These are phyloP conservation scores for Ptyas mucosa DNA, from an alignment of 2,113 vertebrate species.

Conservation along the genomic window DNA sequence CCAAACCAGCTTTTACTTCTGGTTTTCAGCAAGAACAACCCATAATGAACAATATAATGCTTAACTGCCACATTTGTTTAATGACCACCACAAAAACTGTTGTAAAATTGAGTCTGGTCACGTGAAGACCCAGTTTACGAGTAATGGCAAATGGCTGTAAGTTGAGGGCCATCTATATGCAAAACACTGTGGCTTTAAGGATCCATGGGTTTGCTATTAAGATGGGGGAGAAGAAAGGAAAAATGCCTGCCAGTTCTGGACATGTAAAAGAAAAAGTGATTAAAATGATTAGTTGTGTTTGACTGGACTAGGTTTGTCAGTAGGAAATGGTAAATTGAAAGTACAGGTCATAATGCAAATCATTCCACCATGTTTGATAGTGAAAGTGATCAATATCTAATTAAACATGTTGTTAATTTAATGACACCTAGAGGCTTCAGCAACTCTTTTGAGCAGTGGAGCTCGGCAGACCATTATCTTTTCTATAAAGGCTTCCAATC, in stretches of 20 bases:
- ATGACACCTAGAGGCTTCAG: constrained; percentile 51
- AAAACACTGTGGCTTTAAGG: not conserved
- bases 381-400: constrained; percentile 60
- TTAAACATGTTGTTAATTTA: constrained; percentile 60
- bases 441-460: constrained; percentile 33
- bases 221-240: not conserved
- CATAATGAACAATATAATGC: not conserved
- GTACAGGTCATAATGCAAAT: constrained; percentile 27
- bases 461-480: not conserved
- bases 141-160: not conserved
- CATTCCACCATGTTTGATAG: constrained; percentile 24
- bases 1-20: not conserved
- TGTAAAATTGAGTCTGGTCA: not conserved
- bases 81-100: not conserved
- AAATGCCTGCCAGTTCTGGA: not conserved
- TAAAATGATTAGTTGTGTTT: constrained; percentile 9
- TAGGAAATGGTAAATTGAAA: not conserved
- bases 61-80: not conserved
- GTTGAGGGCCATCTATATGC: not conserved
- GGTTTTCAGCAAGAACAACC: not conserved
- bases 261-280: constrained; percentile 7
- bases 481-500: constrained; percentile 10
- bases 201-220: not conserved
- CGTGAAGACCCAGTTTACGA: not conserved
- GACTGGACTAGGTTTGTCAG: constrained; percentile 29